Evolutionary conservation across 2,113 vertebrate species (phyloP), one percentile per base, ranked within the genome.

Genomic region (Lathamus discolor): DNA sequence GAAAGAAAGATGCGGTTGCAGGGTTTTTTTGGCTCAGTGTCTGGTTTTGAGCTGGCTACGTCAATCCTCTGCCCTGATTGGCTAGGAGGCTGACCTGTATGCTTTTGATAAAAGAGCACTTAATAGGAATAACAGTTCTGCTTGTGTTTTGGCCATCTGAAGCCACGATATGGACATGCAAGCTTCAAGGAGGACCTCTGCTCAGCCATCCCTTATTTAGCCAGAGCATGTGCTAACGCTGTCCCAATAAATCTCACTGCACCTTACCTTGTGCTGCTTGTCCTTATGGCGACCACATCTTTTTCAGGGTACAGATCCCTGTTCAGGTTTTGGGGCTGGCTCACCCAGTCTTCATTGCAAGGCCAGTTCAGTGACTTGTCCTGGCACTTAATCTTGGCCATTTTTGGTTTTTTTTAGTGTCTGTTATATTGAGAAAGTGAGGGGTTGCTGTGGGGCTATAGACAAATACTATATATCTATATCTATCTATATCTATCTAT

Each of bases 231-330:
- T 15, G 24, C 49, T 52, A 51, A 51, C 27, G 18, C 23, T 37
- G n/a, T 61, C 44, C 24, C 14, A 20, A 6, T 6, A 9, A 1
- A 9, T 55, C 46, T 68, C 62, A 61, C 63, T 43, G 66, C 1
- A 1, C 27, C 25, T 87, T 22, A 1, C 29, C 25, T 87, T 22
- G 29, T 0, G 0, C 16, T 62, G 17, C 55, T 62, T 57, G n/a
- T 75, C 17, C 20, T 44, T 39, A 22, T 0, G 7, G 61, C 46
- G 27, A 46, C 23, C 6, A 28, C 7, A 6, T 74, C 35, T 80
- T 69, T 66, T 55, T 44, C 27, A 80, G 13, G 17, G 8, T 55
- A 35, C 19, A 66, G 23, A 81, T 66, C 37, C 27, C 28, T 59
- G 24, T 13, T 63, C 11, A 33, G 11, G 1, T 57, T 64, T n/a